Base-by-base conservation (phyloP, 2,797 vertebrate genomes). In the Serranus cabrilla region DNA sequence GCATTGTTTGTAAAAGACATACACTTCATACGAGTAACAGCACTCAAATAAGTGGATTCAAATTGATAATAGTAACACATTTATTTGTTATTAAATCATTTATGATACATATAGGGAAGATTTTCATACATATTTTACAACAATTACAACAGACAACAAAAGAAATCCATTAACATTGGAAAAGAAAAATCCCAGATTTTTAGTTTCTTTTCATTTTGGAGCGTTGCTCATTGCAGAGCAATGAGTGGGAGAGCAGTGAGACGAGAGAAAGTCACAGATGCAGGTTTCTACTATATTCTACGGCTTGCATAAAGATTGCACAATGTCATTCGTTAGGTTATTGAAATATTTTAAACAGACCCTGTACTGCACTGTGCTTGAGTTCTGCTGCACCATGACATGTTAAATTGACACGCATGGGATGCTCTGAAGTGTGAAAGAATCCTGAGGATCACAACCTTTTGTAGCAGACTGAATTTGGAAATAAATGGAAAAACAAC, bases 81-180 rank as follows among this genome's bases (percentile, higher is more conserved):
- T 87, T 82, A 89, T 87, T 90, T 59, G 39, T 86, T 85, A 81
- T 74, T 81, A 91, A 88, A 78, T 87, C 4, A 66, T 83, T 82
- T 78, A 75, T 81, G 73, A 68, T 77, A 83, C 81, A 88, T 18
- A 46, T 18, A 46, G 14, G 27, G 71, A 64, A 59, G 20, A 57
- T 51, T 76, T 70, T 79, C 56, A 76, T 85, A 77, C 77, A 70
- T 82, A 75, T 87, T 71, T 78, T 86, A 78, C 77, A 84, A 64
- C 51, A 82, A 43, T 66, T 81, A 67, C 64, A 80, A 77, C 59
- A 69, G 43, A 78, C 61, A 51, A 43, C 25, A 50, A n/a, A 21
- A 20, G 39, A 18, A 13, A n/a, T 47, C 27, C n/a, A 47, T 3
- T 45, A n/a, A 57, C n/a, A 71, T 8, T 42, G 45, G 25, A 42